Evolutionary conservation across 2,113 vertebrate genomes (phyloP).

Genomic region (Cercocebus atys): DNA sequence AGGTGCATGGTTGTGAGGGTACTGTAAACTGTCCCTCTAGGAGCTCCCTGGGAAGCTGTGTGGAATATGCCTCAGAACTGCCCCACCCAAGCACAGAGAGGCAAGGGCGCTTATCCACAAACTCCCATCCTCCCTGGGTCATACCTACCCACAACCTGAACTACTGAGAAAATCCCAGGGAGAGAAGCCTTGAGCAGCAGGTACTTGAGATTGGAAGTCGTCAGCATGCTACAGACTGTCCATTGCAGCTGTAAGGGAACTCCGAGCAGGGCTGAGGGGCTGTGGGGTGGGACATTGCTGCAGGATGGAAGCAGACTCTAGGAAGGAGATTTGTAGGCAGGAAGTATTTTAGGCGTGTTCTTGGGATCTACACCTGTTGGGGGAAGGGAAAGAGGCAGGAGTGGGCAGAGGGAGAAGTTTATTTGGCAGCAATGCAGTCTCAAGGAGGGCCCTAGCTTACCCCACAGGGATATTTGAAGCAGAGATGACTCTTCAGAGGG

Average conservation of each 20-base stretch:
- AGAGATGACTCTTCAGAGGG: neutral
- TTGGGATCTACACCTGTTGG: neutral
- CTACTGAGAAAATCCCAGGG: neutral
- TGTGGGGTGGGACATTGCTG: neutral
- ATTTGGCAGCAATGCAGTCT: too few species aligned
- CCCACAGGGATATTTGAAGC: neutral
- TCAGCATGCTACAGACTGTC: accelerated
- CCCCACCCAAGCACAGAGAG: neutral
- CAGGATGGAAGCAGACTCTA: neutral
- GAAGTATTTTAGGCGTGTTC: neutral
- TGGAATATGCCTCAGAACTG: neutral
- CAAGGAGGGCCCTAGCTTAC: neutral
- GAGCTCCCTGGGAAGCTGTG: neutral
- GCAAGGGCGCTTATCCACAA: neutral
- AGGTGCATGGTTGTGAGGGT: too few species aligned
- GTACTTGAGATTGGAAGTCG: neutral
- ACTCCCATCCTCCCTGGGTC: accelerated
- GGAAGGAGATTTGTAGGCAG: neutral
- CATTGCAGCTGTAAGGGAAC: neutral
- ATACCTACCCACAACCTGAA: too few species aligned
- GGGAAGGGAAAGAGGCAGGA: neutral
- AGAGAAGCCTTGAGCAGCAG: neutral
- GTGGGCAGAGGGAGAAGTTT: neutral
- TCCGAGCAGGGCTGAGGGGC: neutral
- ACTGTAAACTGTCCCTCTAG: too few species aligned